Evolutionary conservation across 2,113 vertebrate genomes (phyloP).

Genomic region (Apus apus): DNA sequence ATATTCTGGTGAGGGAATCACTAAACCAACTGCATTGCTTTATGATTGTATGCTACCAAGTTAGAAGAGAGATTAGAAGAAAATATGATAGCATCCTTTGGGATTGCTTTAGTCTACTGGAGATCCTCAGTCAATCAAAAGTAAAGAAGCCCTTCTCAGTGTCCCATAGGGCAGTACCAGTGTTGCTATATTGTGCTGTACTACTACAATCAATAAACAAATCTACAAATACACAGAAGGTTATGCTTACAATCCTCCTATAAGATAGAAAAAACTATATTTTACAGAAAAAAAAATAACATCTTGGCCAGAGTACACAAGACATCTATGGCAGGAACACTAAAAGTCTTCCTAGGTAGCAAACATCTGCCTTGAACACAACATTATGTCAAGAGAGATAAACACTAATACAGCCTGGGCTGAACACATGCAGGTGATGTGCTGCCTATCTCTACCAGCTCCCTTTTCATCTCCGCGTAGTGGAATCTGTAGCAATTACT

Average conservation of each 20-base stretch:
- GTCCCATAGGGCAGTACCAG: background rate
- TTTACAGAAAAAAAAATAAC: background rate
- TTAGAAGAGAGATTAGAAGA: background rate
- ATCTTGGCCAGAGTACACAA: background rate
- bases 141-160: background rate
- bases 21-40: background rate
- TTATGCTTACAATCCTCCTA: background rate
- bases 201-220: background rate
- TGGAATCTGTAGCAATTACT: conserved; percentile 13
- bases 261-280: background rate
- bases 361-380: conserved; percentile 8
- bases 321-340: background rate
- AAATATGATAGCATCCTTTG: background rate
- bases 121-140: background rate
- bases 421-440: background rate
- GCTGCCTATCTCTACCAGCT: background rate
- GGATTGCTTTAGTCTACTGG: background rate
- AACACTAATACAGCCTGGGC: background rate
- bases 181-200: background rate
- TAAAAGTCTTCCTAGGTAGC: background rate
- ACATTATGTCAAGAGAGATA: background rate
- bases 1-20: background rate
- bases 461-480: background rate
- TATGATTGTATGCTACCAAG: background rate
- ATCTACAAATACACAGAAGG: background rate